Conservation (phyloP, 1,140 invertebrate genomes). For the Pseudobourletiella spinata region DNA sequence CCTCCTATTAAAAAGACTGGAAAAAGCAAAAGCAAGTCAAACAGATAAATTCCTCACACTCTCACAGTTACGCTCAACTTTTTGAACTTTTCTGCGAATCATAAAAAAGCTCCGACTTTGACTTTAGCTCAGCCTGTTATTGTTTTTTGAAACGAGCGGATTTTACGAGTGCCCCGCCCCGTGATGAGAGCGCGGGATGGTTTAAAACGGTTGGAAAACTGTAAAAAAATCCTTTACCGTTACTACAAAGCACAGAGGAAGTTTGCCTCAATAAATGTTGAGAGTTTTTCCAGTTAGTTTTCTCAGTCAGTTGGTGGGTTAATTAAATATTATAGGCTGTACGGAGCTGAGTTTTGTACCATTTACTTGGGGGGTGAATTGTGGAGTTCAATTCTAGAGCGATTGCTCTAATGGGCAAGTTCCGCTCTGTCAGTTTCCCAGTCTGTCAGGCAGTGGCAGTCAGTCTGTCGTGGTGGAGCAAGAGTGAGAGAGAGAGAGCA, state of each 20-base stretch:
- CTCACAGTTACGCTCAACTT: background rate
- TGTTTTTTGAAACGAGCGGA: too few species aligned
- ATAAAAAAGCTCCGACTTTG: background rate
- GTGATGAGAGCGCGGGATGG: too few species aligned
- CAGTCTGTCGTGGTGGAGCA: too few species aligned
- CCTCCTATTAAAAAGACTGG: too few species aligned
- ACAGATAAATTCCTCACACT: background rate
- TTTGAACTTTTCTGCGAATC: background rate
- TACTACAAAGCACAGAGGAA: background rate
- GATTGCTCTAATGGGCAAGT: background rate
- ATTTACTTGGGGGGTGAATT: too few species aligned
- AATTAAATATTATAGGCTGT: background rate
- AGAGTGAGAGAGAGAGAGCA: too few species aligned
- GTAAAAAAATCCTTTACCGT: background rate
- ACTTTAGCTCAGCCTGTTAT: background rate
- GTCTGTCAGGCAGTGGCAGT: background rate
- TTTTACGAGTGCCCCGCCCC: too few species aligned
- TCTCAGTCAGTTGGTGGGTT: background rate
- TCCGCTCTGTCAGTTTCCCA: background rate
- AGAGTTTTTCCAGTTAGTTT: background rate
- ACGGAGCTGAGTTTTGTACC: background rate
- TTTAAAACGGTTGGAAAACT: too few species aligned
- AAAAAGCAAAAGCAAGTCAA: too few species aligned
- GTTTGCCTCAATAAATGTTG: background rate
- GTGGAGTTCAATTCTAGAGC: background rate